Evolutionary conservation across 2,113 vertebrate genomes (phyloP), one percentile per base, ranked within the genome.

Genomic region (Neofelis nebulosa): DNA sequence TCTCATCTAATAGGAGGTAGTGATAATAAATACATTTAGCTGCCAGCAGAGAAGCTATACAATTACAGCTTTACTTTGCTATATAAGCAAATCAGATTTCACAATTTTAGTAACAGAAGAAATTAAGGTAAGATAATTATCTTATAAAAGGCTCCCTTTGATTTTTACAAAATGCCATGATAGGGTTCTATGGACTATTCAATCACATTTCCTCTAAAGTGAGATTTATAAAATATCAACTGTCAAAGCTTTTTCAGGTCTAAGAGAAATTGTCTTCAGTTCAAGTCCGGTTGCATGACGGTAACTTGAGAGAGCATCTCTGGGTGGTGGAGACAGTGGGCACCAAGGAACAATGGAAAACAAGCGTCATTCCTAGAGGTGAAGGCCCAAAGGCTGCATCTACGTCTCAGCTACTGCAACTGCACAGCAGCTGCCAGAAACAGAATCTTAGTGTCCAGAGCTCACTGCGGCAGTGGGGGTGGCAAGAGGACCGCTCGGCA

Each of bases 51-150:
- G 36, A 31, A 41, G 31, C 61, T 48, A 79, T 5, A 41, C 33
- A 45, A 50, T 69, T 38, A 83, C 5, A 33, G 29, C 63, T 25
- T 5, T 4, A 52, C 12, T 23, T 89, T 11, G 25, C 36, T 85
- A 66, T 38, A 73, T 38, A 73, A 91, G 78, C 27, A 92, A 84
- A 71, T 31, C 55, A 45, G 81, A 82, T 0, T 76, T 94, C 36
- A 33, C 6, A 76, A 80, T 79, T 78, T 83, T 52, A 83, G 18
- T 87, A 76, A 38, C 71, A 50, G 23, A 95, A 96, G 89, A 95
- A 93, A 87, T 33, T 8, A 68, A 89, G 63, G 41, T 3, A 76
- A 91, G 66, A 81, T 69, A 14, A 57, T 10, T 21, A 57, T 21
- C 33, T 81, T 52, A 85, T 48, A 68, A 94, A 93, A 86, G 68